Percentiles rank a stretch among this genome's conserved stretches.
phyloP scores from a whole-genome alignment of 2,797 vertebrate species.

The Fundulus diaphanus region DNA sequence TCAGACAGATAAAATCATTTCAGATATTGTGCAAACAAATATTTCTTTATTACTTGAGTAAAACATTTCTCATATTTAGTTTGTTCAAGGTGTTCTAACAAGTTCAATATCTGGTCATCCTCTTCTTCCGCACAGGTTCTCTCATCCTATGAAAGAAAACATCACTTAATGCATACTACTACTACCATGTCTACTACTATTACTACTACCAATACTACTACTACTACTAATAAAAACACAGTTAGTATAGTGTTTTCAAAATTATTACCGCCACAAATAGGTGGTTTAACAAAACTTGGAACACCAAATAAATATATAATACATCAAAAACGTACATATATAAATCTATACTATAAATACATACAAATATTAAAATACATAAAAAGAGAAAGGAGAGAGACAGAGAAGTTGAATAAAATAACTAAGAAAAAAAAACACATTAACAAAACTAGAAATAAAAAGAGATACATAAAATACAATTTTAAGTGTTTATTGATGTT shows the following conservation, averaged over 20 bases:
- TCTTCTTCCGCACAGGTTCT: constrained; percentile 32
- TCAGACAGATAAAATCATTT: neutral
- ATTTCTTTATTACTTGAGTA: neutral
- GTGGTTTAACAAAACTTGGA: neutral
- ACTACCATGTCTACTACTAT: too few relatives aligned
- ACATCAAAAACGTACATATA: neutral
- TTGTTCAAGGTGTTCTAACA: neutral
- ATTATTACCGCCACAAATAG: too few relatives aligned
- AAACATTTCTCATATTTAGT: neutral
- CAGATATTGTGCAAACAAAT: neutral
- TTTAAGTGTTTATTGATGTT: neutral
- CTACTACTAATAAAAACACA: neutral
- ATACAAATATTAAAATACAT: neutral
- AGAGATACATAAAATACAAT: too few relatives aligned
- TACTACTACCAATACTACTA: neutral
- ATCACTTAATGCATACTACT: neutral
- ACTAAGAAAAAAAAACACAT: neutral
- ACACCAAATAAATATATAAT: neutral
- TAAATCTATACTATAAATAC: neutral
- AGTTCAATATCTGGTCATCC: neutral
- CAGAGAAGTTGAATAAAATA: neutral
- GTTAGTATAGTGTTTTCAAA: too few relatives aligned
- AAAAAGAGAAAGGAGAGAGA: neutral
- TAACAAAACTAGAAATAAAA: neutral
- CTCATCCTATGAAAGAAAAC: constrained; percentile 28